Evolutionary conservation across 2,797 vertebrate species (phyloP).

Genomic region (Melanotaenia trifasciata): DNA sequence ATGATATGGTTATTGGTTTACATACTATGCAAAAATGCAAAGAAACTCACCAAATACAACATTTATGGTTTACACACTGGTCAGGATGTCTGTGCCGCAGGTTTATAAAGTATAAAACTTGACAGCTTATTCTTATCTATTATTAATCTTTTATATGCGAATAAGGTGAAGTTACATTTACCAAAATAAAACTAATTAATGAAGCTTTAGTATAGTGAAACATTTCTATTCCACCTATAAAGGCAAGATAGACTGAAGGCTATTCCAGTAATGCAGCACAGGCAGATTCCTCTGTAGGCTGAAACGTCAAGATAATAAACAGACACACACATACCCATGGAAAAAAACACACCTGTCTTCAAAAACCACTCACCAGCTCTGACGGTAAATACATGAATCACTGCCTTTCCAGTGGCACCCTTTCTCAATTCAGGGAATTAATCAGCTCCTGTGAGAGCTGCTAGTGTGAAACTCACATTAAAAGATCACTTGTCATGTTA

Average conservation of each 20-base stretch:
- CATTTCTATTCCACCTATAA: slow-evolving; percentile 10
- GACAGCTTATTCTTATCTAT: background rate
- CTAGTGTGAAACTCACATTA: background rate
- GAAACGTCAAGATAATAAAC: slow-evolving; percentile 32
- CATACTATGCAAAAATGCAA: no score
- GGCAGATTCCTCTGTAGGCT: slow-evolving; percentile 66
- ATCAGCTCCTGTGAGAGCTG: slow-evolving; percentile 10
- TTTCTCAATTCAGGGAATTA: slow-evolving; percentile 21
- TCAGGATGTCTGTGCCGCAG: no score
- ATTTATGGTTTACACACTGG: background rate
- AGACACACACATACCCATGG: slow-evolving; percentile 20
- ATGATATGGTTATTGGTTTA: no score
- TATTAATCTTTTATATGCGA: background rate
- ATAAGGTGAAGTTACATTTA: background rate
- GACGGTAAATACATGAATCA: slow-evolving; percentile 74
- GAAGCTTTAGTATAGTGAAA: no score
- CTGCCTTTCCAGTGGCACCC: slow-evolving; percentile 17
- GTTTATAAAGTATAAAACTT: background rate
- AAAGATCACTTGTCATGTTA: background rate
- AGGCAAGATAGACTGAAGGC: slow-evolving; percentile 18
- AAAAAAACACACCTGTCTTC: slow-evolving; percentile 56
- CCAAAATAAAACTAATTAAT: background rate
- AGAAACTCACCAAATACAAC: no score
- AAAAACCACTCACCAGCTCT: slow-evolving; percentile 50
- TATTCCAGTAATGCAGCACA: slow-evolving; percentile 65